These are phyloP conservation scores for Grammomys surdaster DNA, from an alignment of 2,113 vertebrate species.

Conservation along the genomic window DNA sequence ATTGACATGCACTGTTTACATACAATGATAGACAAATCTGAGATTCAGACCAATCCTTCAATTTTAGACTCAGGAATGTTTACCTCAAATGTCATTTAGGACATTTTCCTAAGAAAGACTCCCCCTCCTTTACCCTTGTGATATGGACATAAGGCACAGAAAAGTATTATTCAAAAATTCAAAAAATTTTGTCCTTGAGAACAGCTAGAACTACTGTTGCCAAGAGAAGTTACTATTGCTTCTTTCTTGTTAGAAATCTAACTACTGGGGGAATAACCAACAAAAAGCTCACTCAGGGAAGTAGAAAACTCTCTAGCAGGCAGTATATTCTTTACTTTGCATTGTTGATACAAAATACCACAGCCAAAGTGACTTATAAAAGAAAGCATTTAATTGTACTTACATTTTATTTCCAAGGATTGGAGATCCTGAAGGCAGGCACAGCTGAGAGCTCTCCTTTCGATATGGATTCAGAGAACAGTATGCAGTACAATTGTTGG, in stretches of 20 bases:
- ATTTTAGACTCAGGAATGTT: not conserved
- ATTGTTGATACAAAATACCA: not conserved
- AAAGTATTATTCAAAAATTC: not conserved
- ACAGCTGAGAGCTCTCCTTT: not conserved
- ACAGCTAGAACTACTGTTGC: not conserved
- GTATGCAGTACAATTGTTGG: not conserved
- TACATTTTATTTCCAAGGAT: not conserved
- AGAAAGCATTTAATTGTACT: not conserved
- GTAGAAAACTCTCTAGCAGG: not conserved
- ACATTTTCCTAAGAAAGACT: not conserved
- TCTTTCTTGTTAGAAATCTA: not conserved
- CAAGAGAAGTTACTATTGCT: not conserved
- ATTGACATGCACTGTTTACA: not conserved
- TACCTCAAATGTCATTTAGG: not conserved
- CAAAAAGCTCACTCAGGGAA: not conserved
- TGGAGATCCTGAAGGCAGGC: not conserved
- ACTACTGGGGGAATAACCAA: not conserved
- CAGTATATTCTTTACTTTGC: not conserved
- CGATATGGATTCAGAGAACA: not conserved
- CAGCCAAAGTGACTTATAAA: not conserved
- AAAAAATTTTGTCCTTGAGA: not conserved
- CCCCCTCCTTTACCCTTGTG: not conserved
- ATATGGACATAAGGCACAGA: not conserved
- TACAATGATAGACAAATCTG: not conserved
- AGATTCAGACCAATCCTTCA: too few species aligned